Conservation (phyloP, 2,797 vertebrate genomes). For the Synaphobranchus kaupii region DNA sequence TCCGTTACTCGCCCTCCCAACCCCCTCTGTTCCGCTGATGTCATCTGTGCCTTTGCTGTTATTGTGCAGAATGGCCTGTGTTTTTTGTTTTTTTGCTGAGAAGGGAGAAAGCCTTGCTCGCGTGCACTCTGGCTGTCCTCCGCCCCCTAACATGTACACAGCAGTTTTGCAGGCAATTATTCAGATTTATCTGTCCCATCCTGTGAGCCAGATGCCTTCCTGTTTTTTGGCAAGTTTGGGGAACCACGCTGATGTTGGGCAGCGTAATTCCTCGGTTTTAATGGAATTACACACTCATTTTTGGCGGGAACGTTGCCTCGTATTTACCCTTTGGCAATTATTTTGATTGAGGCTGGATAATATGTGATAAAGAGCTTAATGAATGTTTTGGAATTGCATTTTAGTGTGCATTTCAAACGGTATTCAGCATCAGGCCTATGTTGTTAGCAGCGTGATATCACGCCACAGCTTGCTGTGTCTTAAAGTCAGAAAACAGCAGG, state of each 20-base stretch:
- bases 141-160: constrained; percentile 1
- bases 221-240: constrained; percentile 54
- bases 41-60: not conserved
- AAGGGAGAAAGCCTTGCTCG: not conserved
- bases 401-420: constrained; percentile 40
- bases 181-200: constrained; percentile 51
- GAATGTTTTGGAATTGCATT: constrained; percentile 33
- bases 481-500: not conserved
- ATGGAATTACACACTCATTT: constrained; percentile 60
- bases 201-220: constrained; percentile 50
- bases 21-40: not conserved
- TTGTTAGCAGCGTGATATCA: constrained; percentile 40
- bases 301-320: constrained; percentile 44
- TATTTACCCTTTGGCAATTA: constrained; percentile 45
- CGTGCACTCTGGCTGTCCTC: not conserved
- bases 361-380: constrained; percentile 47
- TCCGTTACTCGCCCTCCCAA: not conserved
- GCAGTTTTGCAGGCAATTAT: constrained; percentile 60
- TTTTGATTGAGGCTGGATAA: constrained; percentile 47
- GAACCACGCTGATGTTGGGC: constrained; percentile 59
- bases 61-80: constrained; percentile 5
- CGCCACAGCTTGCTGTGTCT: constrained; percentile 8
- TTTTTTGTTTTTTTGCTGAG: not conserved
- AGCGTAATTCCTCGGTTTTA: constrained; percentile 68
- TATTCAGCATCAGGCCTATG: not conserved